Base-by-base conservation (phyloP, 2,888 invertebrate species). In the Dicyrtomina minuta region DNA sequence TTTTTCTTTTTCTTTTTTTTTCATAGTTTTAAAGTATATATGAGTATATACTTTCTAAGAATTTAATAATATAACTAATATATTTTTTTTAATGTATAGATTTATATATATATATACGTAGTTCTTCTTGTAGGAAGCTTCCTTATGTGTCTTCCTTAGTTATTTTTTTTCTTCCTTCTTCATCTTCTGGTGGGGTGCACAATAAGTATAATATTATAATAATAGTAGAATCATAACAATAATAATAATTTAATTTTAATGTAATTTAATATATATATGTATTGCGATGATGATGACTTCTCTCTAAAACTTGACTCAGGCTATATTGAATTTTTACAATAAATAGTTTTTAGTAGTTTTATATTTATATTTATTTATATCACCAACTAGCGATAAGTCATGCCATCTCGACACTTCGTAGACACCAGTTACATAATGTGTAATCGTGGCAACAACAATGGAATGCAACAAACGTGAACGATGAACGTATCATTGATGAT, bases 301-400 rank as follows among this genome's bases (percentile, higher is more conserved):
- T 64, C 71, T 73, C 70, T 68, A 71, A 51, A 70, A 73, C 71
- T 73, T 74, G 74, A 72, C 73, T 74, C 75, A 75, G 75, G 75
- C 75, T 76, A 76, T 76, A 76, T 60, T 43, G 43, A 60, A 44
- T 24, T 53, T 24, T 53, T 53, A 26, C 53, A 53, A 22, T 53
- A 53, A 10, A 51, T 53, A 53, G n/a, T 49, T 49, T 49, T 49
- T 51, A 51, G 12, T 51, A 53, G 22, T 13, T 53, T 22, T 51
- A 53, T 53, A 1, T 53, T 22, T 53, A 24, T 39, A 41, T 41
- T 17, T 58, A 33, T 56, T 26, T 27, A 33, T 62, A 62, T 64
- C 64, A 64, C 64, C 51, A 53, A 62, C 49, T 64, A 51, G 33
- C 51, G 64, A 51, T 66, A 69, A 49, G 20, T 55, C 39, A 39